Percentiles rank a stretch among this genome's conserved stretches.
Conservation (phyloP, 2,888 invertebrate species). For the Lasioglossum leucozonium region DNA sequence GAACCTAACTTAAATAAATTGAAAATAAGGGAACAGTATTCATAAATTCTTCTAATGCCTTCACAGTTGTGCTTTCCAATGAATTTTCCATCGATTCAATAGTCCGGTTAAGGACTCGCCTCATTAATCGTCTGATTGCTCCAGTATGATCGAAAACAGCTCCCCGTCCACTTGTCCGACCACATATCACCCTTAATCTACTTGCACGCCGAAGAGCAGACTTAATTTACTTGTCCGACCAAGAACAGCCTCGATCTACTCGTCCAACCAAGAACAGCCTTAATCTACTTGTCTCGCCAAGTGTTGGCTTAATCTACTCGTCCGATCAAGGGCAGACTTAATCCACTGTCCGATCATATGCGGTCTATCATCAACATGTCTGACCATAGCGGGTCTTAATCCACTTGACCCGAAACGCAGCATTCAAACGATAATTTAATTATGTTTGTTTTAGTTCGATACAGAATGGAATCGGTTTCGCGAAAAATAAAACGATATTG, state of each 20-base stretch:
- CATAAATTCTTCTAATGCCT: neutral
- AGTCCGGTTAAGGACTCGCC: neutral
- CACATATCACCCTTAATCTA: neutral
- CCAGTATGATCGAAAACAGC: neutral
- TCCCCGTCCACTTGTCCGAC: neutral
- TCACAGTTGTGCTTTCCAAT: neutral
- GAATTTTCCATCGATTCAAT: neutral
- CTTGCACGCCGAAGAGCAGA: neutral
- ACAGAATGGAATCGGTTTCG: neutral
- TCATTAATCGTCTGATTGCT: neutral
- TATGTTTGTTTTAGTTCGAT: neutral
- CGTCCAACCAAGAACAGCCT: neutral
- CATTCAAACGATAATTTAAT: neutral
- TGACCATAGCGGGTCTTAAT: neutral
- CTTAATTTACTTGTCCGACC: neutral
- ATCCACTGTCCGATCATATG: neutral
- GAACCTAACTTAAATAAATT: neutral
- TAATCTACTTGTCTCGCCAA: neutral
- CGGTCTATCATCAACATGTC: neutral
- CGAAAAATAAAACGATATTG: neutral
- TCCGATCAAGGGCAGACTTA: neutral
- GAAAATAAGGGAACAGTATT: no score
- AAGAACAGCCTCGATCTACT: neutral
- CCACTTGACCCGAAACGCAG: neutral
- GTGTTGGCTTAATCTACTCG: conserved; percentile 7